Evolutionary conservation across 2,797 vertebrate genomes (phyloP).

Genomic region (Jordanella pulchra): DNA sequence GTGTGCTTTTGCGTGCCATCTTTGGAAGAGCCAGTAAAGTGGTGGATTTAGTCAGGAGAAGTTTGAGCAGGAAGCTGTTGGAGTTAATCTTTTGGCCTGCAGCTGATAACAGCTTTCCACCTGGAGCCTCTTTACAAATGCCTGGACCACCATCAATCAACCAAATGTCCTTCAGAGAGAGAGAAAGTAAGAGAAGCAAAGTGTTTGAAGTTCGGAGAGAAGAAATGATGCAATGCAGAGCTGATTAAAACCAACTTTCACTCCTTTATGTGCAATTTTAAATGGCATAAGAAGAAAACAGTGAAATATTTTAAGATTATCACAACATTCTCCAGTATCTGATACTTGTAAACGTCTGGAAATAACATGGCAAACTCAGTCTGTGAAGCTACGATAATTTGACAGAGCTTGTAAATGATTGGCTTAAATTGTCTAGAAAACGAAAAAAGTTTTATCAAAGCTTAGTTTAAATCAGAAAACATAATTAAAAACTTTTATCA

Average conservation of each 20-base stretch:
- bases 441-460: background rate
- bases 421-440: constrained; percentile 1
- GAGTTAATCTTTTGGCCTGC: constrained; percentile 70
- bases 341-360: background rate
- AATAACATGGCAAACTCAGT: constrained; percentile 9
- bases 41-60: constrained; percentile 61
- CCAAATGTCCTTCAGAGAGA: constrained; percentile 53
- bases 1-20: constrained; percentile 25
- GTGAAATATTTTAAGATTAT: constrained; percentile 17
- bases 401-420: constrained; percentile 5
- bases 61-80: constrained; percentile 66
- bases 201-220: constrained; percentile 21
- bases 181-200: constrained; percentile 13
- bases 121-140: constrained; percentile 66
- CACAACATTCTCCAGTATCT: background rate
- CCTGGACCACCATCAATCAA: constrained; percentile 71
- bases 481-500: constrained; percentile 16
- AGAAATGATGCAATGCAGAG: constrained; percentile 15
- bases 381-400: background rate
- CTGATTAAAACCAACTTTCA: background rate
- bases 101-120: constrained; percentile 73
- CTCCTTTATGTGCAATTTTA: background rate
- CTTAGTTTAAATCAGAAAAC: constrained; percentile 13
- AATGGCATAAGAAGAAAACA: too few species aligned
- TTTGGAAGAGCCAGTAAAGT: constrained; percentile 53